Evolutionary conservation across 2,888 invertebrate species (phyloP), one percentile per base, ranked within the genome.

Genomic region (Plagodis pulveraria): DNA sequence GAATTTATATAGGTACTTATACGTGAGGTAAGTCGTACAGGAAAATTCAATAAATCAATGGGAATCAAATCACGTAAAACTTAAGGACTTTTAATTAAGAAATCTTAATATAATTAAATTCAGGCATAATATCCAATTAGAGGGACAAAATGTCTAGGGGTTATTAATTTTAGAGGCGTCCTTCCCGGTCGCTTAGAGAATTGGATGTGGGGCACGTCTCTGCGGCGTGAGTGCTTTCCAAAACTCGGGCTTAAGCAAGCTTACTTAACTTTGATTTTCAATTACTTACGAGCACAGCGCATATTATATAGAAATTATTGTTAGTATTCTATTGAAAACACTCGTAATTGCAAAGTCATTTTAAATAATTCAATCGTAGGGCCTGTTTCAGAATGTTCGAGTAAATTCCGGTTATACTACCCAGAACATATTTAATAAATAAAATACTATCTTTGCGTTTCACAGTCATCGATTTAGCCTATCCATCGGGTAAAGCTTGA

Each of bases 111-210:
- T 50, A 65, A 53, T 56, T 48, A 53, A 56, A 58, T 54, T 60
- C 52, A 35, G 6, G 32, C 48, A 47, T 58, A 58, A 62, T 59
- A 59, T 49, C 56, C 62, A 62, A 65, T 65, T 62, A 65, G 51
- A 53, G 52, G 49, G 47, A 53, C 51, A 22, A 57, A 60, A 56
- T 35, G 47, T 50, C 36, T 49, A 22, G 56, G 47, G 50, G 46
- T 59, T 54, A 63, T 59, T 54, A 59, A 63, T 59, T 59, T 45
- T 35, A 11, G 32, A 35, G 49, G 53, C 54, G 45, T 55, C 47
- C 34, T 50, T 32, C 50, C 42, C 38, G 35, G n/a, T 8, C 10
- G 44, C 44, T 48, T 33, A 36, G 41, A 48, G 49, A 42, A 42
- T 42, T 54, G 34, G 45, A 38, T 38, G 33, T 49, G 35, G 46